Conservation (phyloP, 1,140 invertebrate species). For the Drosophila equinoxialis region DNA sequence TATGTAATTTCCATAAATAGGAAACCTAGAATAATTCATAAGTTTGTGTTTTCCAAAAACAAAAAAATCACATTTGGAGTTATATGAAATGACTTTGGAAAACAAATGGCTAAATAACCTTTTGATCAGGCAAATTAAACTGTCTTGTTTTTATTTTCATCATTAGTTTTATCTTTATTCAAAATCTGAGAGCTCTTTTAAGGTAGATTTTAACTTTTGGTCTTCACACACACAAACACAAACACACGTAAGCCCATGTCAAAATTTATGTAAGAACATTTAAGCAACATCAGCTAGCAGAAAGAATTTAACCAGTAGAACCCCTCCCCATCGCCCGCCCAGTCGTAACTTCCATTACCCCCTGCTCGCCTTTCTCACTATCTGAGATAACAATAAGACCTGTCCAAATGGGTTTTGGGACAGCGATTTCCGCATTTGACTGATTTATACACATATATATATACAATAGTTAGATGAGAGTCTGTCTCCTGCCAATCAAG, state of each 20-base stretch:
- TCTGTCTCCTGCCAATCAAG: slow-evolving; percentile 20
- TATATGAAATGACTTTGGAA: not conserved
- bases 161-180: slow-evolving; percentile 1
- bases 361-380: not conserved
- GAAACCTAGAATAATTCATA: no score
- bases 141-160: not conserved
- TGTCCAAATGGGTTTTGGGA: slow-evolving; percentile 15
- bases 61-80: no score
- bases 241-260: not conserved
- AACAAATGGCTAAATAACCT: not conserved
- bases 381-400: slow-evolving; percentile 16
- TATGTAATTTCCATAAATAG: no score
- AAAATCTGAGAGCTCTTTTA: slow-evolving; percentile 3
- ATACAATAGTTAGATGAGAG: slow-evolving; percentile 12
- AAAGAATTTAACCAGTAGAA: not conserved
- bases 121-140: slow-evolving; percentile 1
- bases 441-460: slow-evolving; percentile 4
- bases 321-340: not conserved
- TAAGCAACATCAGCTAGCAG: not conserved
- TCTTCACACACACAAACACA: not conserved
- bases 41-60: not conserved
- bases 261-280: slow-evolving; percentile 7
- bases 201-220: slow-evolving; percentile 8
- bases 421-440: slow-evolving; percentile 18
- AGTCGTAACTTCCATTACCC: not conserved